A percentile compares a stretch with the other conserved stretches of the same genome.
These are phyloP conservation scores for Lophochroa leadbeateri DNA, from an alignment of 2,113 vertebrate genomes.

Conservation along the genomic window DNA sequence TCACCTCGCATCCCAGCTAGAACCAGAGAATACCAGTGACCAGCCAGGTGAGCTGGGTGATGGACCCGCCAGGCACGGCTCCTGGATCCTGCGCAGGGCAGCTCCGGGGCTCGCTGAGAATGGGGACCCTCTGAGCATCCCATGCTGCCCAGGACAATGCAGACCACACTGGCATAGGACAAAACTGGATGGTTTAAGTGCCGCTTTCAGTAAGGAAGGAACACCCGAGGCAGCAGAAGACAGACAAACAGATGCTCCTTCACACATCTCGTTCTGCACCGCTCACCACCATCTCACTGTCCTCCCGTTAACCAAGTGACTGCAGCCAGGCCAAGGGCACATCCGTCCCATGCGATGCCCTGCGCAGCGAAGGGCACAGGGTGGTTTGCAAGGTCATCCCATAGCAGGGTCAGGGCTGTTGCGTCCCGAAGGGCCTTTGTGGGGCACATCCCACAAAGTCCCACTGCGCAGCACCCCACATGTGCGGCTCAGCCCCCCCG, in stretches of 20 bases:
- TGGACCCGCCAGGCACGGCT: rapidly evolving
- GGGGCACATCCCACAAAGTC: rapidly evolving
- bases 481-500: rapidly evolving
- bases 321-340: rapidly evolving
- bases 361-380: rapidly evolving
- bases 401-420: not conserved
- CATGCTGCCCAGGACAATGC: rapidly evolving
- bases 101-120: rapidly evolving
- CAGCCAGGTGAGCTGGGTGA: rapidly evolving
- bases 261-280: not conserved
- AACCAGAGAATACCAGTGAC: not conserved
- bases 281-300: rapidly evolving
- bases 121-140: not conserved
- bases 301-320: rapidly evolving
- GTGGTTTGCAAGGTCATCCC: not conserved
- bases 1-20: rapidly evolving
- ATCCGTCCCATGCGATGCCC: rapidly evolving
- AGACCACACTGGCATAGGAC: rapidly evolving
- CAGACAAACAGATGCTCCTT: not conserved
- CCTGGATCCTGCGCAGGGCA: rapidly evolving
- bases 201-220: not conserved
- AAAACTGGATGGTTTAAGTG: rapidly evolving
- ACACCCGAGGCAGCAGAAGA: not conserved
- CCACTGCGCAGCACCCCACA: not conserved
- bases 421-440: rapidly evolving